These are phyloP conservation scores for Pelvicachromis taeniatus DNA, from an alignment of 2,113 vertebrate species.

Conservation along the genomic window DNA sequence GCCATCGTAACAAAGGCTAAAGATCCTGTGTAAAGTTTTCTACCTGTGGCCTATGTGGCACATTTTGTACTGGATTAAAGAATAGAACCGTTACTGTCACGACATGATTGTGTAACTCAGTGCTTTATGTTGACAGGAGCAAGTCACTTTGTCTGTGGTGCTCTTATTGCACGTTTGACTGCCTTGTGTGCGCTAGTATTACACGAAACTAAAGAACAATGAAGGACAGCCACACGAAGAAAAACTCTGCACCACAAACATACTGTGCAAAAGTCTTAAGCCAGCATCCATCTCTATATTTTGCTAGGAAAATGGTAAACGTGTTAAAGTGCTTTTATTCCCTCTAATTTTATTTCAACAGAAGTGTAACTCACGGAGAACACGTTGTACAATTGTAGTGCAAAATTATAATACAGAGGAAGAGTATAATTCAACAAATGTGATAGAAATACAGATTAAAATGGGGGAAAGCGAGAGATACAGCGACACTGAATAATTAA, in stretches of 20 bases:
- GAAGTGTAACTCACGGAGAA: neutral
- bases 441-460: neutral
- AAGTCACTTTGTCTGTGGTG: neutral
- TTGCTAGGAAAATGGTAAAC: neutral
- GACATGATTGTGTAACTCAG: neutral
- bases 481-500: neutral
- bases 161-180: neutral
- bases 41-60: neutral
- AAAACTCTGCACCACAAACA: no score
- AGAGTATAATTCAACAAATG: neutral
- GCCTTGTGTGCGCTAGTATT: neutral
- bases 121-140: neutral
- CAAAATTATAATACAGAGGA: neutral
- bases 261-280: neutral
- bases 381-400: neutral
- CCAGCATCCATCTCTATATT: neutral
- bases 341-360: neutral
- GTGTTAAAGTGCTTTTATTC: neutral
- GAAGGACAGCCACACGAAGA: neutral
- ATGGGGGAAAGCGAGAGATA: accelerated
- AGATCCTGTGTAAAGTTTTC: slow-evolving; percentile 1
- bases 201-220: neutral
- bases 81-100: slow-evolving; percentile 27
- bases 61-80: slow-evolving; percentile 56
- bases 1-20: neutral